Evolutionary conservation across 2,888 invertebrate genomes (phyloP).

Genomic region (Ethmia dodecea): DNA sequence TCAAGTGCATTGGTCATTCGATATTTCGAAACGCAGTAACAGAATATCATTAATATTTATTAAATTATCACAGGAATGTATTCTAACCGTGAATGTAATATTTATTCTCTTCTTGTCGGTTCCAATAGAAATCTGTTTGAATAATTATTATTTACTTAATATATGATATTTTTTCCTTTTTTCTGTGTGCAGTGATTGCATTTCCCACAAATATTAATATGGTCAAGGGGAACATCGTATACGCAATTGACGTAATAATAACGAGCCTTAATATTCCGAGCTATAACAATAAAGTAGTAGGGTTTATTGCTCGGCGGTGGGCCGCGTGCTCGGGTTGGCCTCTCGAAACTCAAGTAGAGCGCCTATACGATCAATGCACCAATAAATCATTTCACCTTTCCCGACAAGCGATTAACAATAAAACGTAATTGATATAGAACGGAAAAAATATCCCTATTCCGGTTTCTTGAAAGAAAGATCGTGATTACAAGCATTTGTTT

Average conservation of each 20-base stretch:
- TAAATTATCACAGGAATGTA: slow-evolving; percentile 5
- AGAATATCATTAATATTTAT: slow-evolving; percentile 14
- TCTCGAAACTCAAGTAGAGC: slow-evolving; percentile 46
- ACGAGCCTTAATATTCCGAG: slow-evolving; percentile 35
- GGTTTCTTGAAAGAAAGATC: no score
- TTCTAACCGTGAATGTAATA: neutral
- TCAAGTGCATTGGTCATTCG: slow-evolving; percentile 56
- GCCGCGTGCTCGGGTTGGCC: slow-evolving; percentile 32
- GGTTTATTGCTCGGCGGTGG: slow-evolving; percentile 48
- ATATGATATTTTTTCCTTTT: no score
- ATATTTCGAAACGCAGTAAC: slow-evolving; percentile 46
- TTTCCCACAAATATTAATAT: neutral
- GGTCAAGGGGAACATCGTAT: slow-evolving; percentile 10
- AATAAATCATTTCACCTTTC: slow-evolving; percentile 51
- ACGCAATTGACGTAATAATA: slow-evolving; percentile 41
- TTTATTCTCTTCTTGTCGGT: neutral
- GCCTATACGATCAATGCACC: slow-evolving; percentile 43
- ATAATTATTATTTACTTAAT: no score
- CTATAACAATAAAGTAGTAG: slow-evolving; percentile 50
- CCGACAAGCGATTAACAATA: slow-evolving; percentile 6
- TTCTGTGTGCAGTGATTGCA: no score
- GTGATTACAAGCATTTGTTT: no score
- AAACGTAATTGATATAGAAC: no score
- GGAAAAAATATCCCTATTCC: no score
- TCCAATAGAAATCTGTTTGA: neutral